Evolutionary conservation across 2,888 invertebrate species (phyloP).

Genomic region (Drosophila silvestris): DNA sequence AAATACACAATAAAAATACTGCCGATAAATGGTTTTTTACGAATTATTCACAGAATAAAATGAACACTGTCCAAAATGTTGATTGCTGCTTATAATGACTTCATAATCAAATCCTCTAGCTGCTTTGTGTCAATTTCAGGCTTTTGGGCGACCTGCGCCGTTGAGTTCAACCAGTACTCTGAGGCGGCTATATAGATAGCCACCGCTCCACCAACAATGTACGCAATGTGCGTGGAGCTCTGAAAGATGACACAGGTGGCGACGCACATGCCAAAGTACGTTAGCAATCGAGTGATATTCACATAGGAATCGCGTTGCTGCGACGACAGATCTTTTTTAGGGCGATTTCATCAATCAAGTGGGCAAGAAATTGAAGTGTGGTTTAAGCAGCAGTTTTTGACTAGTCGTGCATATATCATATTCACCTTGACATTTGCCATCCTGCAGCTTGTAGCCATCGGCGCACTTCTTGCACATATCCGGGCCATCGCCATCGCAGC

Average conservation of each 20-base stretch:
- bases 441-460: conserved; percentile 89
- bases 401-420: not conserved
- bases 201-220: conserved; percentile 92
- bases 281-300: conserved; percentile 90
- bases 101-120: conserved; percentile 85
- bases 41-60: conserved; percentile 83
- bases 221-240: conserved; percentile 91
- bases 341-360: conserved; percentile 2
- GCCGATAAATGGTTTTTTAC: conserved; percentile 36
- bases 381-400: conserved; percentile 15
- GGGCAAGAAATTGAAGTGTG: conserved; percentile 30
- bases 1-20: conserved; percentile 54
- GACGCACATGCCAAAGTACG: conserved; percentile 93
- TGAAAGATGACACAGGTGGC: conserved; percentile 95
- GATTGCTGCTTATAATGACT: conserved; percentile 76
- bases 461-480: conserved; percentile 95
- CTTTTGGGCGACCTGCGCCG: conserved; percentile 75
- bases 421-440: conserved; percentile 91
- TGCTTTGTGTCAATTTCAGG: conserved; percentile 84
- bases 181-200: conserved; percentile 93
- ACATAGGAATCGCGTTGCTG: conserved; percentile 87
- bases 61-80: conserved; percentile 26
- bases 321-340: conserved; percentile 84
- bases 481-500: conserved; percentile 95
- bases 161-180: conserved; percentile 89